Base-by-base conservation (phyloP, 2,888 invertebrate genomes). In the Drosophila eohydei region DNA sequence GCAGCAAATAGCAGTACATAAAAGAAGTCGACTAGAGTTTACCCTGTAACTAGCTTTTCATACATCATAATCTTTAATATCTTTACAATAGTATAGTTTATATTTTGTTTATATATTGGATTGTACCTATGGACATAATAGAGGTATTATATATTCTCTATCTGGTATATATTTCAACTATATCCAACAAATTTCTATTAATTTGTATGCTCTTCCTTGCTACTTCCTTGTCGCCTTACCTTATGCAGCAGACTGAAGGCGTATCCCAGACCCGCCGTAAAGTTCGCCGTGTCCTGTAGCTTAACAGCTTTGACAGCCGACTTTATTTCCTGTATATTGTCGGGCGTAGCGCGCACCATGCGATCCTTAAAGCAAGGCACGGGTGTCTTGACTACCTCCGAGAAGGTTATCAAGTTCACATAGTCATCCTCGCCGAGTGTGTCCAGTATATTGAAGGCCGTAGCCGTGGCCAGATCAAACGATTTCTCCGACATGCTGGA, bases 371-470 rank as follows among this genome's bases (percentile, higher is more conserved):
- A 98, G 91, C 99, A 99, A 0, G 96, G 95, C 74, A 98, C 97
- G 8, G 98, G 95, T 75, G 98, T 97, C 52, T 95, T 95, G 0
- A 97, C 95, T 0, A 94, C 94, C 60, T 98, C 97, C 46, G 97
- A 96, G 93, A 98, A 99, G 92, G 96, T 95, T 90, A 97, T 97
- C 54, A 99, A 95, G 92, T 99, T 99, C 61, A 99, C 98, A 92
- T 97, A 99, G 93, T 99, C 99, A 91, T 99, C 97, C 80, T 99
- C 98, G 2, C 97, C 97, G 6, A 99, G 95, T 0, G 99, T 99
- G 81, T 99, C 98, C 74, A 99, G 94, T 70, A 99, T 96, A 16
- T 97, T 96, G 62, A 96, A 95, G 0, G 97, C 97, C 0, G 98
- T 98, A 26, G 96, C 96, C 90, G 96, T 96, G 2, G 98, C 98